Conservation (phyloP, 2,888 invertebrate genomes). For the Cheilosia pagana region DNA sequence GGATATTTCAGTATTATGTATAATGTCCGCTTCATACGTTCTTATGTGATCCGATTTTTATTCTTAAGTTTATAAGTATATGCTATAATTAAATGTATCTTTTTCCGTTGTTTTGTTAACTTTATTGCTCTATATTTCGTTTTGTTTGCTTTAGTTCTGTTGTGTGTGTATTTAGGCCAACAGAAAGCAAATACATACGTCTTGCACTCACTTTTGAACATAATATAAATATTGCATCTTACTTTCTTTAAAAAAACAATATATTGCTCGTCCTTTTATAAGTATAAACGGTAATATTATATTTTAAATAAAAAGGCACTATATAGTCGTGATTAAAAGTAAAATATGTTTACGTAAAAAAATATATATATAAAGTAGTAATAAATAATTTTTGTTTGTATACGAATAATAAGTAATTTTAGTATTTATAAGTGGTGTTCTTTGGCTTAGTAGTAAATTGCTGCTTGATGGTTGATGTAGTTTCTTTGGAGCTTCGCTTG, state of each 20-base stretch:
- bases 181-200: conserved; percentile 42
- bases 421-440: conserved; percentile 76
- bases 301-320: conserved; percentile 71
- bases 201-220: conserved; percentile 27
- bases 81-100: conserved; percentile 13
- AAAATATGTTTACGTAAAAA: conserved; percentile 63
- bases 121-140: conserved; percentile 23
- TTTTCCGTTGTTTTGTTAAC: conserved; percentile 66
- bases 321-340: conserved; percentile 63
- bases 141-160: conserved; percentile 18
- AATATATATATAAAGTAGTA: conserved; percentile 66
- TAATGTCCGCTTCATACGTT: conserved; percentile 14
- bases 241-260: conserved; percentile 23
- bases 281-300: conserved; percentile 63
- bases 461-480: conserved; percentile 55
- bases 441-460: conserved; percentile 63
- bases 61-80: conserved; percentile 32
- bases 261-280: conserved; percentile 58
- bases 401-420: conserved; percentile 50
- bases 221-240: conserved; percentile 41
- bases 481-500: conserved; percentile 76
- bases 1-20: conserved; percentile 25
- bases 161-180: conserved; percentile 32
- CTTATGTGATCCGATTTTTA: conserved; percentile 42
- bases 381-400: conserved; percentile 22